Evolutionary conservation across 2,888 invertebrate species (phyloP).

Genomic region (Caenorhabditis sinica): DNA sequence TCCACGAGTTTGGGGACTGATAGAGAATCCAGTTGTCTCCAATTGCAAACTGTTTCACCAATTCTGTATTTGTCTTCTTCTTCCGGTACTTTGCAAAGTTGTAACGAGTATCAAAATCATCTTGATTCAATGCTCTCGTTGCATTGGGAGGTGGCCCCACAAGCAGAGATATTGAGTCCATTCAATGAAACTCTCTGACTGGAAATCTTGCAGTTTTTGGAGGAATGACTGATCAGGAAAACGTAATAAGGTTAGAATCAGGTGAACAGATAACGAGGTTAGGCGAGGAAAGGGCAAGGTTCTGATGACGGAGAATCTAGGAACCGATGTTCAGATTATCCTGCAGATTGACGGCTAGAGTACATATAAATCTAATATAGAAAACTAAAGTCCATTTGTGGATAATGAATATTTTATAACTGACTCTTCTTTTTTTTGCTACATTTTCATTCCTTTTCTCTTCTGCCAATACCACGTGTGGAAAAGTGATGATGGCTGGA

Average conservation of each 20-base stretch:
- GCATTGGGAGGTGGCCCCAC: constrained; percentile 68
- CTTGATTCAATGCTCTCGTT: constrained; percentile 63
- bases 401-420: constrained; percentile 32
- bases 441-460: constrained; percentile 11
- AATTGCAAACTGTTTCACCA: constrained; percentile 53
- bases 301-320: neutral
- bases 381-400: constrained; percentile 27
- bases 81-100: constrained; percentile 68
- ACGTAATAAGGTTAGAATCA: neutral
- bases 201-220: neutral
- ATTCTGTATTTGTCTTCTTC: constrained; percentile 63
- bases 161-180: constrained; percentile 71
- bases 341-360: neutral
- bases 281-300: neutral
- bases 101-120: constrained; percentile 71
- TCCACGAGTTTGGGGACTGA: constrained; percentile 61
- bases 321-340: neutral
- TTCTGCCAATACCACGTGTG: constrained; percentile 47
- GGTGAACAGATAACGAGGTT: neutral
- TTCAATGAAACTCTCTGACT: constrained; percentile 21
- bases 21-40: constrained; percentile 65
- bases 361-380: neutral
- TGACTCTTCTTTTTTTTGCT: neutral
- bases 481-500: constrained; percentile 19
- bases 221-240: neutral